Evolutionary conservation across 1,140 invertebrate species (phyloP).

Genomic region (Batillaria attramentaria): DNA sequence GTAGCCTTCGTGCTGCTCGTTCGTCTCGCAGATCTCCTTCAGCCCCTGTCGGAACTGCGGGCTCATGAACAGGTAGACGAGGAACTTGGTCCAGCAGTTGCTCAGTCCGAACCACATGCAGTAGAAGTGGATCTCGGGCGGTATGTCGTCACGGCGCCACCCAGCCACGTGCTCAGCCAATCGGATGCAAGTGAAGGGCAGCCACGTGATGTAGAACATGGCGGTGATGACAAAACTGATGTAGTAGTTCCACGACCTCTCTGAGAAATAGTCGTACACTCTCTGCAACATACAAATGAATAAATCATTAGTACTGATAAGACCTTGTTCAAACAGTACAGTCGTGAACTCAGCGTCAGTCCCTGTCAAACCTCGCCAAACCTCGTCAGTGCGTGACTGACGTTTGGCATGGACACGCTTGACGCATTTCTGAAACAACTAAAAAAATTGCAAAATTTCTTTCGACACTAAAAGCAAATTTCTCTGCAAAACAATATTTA

Average conservation of each 20-base stretch:
- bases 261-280: conserved; percentile 89
- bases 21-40: conserved; percentile 27
- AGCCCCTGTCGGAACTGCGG: conserved; percentile 91
- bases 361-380: too few relatives aligned
- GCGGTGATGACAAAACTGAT: conserved; percentile 94
- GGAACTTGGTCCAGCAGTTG: conserved; percentile 94
- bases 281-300: conserved; percentile 80
- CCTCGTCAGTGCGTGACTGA: neutral
- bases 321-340: too few relatives aligned
- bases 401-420: neutral
- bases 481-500: too few relatives aligned
- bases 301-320: too few relatives aligned
- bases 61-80: conserved; percentile 89
- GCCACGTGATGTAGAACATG: conserved; percentile 93
- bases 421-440: too few relatives aligned
- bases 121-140: conserved; percentile 88
- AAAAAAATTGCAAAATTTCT: neutral
- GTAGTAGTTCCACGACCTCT: conserved; percentile 84
- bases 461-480: too few relatives aligned
- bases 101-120: conserved; percentile 94
- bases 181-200: conserved; percentile 87
- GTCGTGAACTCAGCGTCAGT: too few relatives aligned
- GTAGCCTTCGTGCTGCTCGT: neutral
- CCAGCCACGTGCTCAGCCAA: conserved; percentile 70
- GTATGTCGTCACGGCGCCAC: conserved; percentile 76